Percentiles rank a stretch among this genome's conserved stretches.
Evolutionary conservation across 2,888 invertebrate species (phyloP).

Genomic region (Helicoverpa assulta): DNA sequence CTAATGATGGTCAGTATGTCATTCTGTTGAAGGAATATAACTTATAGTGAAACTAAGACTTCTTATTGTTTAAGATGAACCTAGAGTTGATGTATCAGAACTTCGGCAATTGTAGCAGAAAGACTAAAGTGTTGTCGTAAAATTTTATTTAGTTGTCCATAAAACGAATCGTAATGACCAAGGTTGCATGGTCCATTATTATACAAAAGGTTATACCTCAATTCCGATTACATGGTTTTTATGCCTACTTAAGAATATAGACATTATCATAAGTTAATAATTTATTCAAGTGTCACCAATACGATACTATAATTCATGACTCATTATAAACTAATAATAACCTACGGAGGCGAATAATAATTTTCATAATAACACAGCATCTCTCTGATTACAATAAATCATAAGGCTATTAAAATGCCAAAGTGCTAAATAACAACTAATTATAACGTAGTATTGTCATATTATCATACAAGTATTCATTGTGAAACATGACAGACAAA

Average conservation of each 20-base stretch:
- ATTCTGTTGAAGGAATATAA: no score
- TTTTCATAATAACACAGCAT: slow-evolving; percentile 19
- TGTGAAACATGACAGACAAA: slow-evolving; percentile 24
- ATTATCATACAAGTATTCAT: slow-evolving; percentile 38
- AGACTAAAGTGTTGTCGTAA: no score
- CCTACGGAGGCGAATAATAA: slow-evolving; percentile 16
- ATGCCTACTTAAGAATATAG: slow-evolving; percentile 9
- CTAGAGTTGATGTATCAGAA: no score
- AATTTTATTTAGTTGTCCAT: no score
- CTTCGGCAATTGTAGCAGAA: no score
- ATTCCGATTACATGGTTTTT: not conserved
- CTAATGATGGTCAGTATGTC: slow-evolving; percentile 79
- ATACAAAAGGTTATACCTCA: no score
- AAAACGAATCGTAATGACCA: no score
- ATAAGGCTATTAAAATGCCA: slow-evolving; percentile 27
- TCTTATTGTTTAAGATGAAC: not conserved
- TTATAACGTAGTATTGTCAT: slow-evolving; percentile 40
- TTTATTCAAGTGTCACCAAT: slow-evolving; percentile 22
- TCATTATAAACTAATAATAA: slow-evolving; percentile 45
- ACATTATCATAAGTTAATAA: slow-evolving; percentile 14
- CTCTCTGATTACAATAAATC: slow-evolving; percentile 28
- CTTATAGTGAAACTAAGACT: no score
- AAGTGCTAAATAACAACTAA: slow-evolving; percentile 36
- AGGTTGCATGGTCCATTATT: no score
- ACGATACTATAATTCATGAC: slow-evolving; percentile 27